These are phyloP conservation scores for Cryptoblepharus egeriae DNA, from an alignment of 2,797 vertebrate genomes.

Conservation along the genomic window DNA sequence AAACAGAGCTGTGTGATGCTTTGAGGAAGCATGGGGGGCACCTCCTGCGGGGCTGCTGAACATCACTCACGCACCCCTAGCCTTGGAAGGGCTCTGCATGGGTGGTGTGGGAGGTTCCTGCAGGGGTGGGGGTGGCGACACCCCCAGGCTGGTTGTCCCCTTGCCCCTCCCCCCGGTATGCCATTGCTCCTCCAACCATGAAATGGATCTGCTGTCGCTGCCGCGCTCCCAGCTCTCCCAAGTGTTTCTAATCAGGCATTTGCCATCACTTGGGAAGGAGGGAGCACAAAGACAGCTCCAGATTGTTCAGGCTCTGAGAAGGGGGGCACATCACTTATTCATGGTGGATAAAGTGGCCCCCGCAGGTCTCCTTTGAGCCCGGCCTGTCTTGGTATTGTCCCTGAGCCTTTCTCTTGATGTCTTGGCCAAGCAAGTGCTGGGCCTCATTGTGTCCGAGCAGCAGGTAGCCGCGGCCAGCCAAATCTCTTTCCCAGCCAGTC, in stretches of 20 bases:
- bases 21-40: too few relatives aligned
- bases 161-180: not conserved
- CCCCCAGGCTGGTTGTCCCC: too few relatives aligned
- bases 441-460: constrained; percentile 84
- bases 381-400: constrained; percentile 78
- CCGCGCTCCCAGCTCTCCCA: not conserved
- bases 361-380: constrained; percentile 65
- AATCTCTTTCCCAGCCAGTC: constrained; percentile 75
- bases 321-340: constrained; percentile 82
- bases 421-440: constrained; percentile 58
- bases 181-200: not conserved
- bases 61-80: too few relatives aligned
- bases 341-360: constrained; percentile 80
- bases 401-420: constrained; percentile 73
- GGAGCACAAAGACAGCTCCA: constrained; percentile 18
- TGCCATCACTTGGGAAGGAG: not conserved
- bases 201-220: not conserved
- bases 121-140: too few relatives aligned
- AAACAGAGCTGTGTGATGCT: too few relatives aligned
- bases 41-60: too few relatives aligned
- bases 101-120: too few relatives aligned
- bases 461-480: constrained; percentile 83
- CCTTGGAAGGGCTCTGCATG: too few relatives aligned
- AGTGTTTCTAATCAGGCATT: not conserved
- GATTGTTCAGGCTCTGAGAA: constrained; percentile 70